A percentile compares a stretch with the other conserved stretches of the same genome.
Evolutionary conservation across 2,113 vertebrate species (phyloP).

Genomic region (Mionectes macconnelli): DNA sequence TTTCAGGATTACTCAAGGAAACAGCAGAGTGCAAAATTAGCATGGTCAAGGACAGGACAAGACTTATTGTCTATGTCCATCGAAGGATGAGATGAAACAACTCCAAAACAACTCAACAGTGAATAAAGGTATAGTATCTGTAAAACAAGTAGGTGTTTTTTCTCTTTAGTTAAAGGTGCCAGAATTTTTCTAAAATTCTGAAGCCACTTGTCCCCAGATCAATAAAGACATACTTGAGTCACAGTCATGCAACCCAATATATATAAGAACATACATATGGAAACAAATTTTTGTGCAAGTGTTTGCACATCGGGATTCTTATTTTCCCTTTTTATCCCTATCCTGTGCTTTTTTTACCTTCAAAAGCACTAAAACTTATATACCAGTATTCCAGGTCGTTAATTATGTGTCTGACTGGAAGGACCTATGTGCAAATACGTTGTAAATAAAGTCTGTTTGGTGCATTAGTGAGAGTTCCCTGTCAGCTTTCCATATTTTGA

Average conservation of each 20-base stretch:
- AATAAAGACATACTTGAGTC: not conserved
- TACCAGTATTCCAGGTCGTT: not conserved
- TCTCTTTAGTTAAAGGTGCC: not conserved
- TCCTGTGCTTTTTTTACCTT: not conserved
- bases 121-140: accelerated
- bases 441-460: not conserved
- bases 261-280: accelerated
- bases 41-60: not conserved
- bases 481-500: not conserved
- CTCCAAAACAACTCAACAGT: not conserved
- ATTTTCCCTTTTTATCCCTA: not conserved
- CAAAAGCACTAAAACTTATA: not conserved
- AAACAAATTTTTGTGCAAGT: not conserved
- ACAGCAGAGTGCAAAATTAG: not conserved
- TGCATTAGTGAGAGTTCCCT: not conserved
- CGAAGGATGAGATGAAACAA: not conserved
- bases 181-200: not conserved
- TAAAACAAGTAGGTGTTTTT: not conserved
- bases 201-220: not conserved
- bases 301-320: not conserved
- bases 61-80: not conserved
- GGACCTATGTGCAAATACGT: not conserved
- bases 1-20: not conserved
- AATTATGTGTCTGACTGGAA: not conserved
- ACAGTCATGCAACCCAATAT: not conserved